Conservation (phyloP, 2,797 vertebrate genomes). For the Eulemur rubriventer region DNA sequence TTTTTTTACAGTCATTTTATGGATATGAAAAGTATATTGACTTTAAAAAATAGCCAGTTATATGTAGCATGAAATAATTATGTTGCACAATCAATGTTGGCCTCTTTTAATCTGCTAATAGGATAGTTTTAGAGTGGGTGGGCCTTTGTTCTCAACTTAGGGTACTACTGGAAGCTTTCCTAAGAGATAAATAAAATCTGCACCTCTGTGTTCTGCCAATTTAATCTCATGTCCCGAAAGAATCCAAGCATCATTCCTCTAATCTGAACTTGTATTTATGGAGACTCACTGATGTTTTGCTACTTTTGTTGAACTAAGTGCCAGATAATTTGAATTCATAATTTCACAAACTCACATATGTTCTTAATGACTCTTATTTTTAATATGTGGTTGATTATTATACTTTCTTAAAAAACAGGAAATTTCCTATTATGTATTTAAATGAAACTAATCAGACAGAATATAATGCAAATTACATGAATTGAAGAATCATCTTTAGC, state of each 20-base stretch:
- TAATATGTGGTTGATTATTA: constrained; percentile 7
- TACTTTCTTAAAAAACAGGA: background rate
- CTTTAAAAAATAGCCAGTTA: background rate
- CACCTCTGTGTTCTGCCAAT: background rate
- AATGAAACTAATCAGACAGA: background rate
- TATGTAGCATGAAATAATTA: background rate
- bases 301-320: background rate
- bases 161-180: background rate
- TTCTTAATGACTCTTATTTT: constrained; percentile 47
- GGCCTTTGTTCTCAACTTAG: background rate
- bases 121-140: background rate
- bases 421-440: background rate
- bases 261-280: background rate
- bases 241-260: background rate
- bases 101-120: background rate
- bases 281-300: background rate
- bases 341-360: background rate
- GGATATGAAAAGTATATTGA: background rate
- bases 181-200: constrained; percentile 35
- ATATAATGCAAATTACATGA: constrained; percentile 37
- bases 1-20: accelerated
- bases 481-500: background rate
- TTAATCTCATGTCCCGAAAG: background rate
- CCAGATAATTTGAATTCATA: constrained; percentile 53
- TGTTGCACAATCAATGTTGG: background rate